phyloP scores from a whole-genome alignment of 2,797 vertebrate genomes.

The Psittacula echo region DNA sequence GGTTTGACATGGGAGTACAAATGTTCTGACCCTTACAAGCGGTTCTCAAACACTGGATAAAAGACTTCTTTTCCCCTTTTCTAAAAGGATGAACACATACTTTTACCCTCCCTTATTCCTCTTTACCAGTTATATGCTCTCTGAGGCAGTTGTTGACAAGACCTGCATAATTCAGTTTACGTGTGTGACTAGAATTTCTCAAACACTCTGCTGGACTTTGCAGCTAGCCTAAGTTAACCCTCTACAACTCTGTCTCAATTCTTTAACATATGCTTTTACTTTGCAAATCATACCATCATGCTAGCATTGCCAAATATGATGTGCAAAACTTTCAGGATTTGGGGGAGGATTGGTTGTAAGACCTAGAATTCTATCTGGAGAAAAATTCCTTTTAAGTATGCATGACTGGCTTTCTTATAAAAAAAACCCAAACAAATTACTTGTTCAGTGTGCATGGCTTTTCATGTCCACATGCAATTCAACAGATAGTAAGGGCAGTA shows the following conservation, averaged over 20 bases:
- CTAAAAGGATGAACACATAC: constrained; percentile 69
- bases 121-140: constrained; percentile 50
- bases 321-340: not conserved
- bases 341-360: not conserved
- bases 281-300: not conserved
- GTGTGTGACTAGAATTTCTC: constrained; percentile 57
- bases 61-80: constrained; percentile 63
- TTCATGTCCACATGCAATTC: not conserved
- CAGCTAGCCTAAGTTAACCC: not conserved
- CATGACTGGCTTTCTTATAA: not conserved
- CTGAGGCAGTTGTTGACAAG: constrained; percentile 69
- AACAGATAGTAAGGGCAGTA: not conserved
- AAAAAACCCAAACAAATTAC: not conserved
- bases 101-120: constrained; percentile 64
- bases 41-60: constrained; percentile 57
- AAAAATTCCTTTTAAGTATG: not conserved
- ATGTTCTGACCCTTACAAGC: constrained; percentile 75
- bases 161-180: constrained; percentile 73
- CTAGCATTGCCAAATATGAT: not conserved
- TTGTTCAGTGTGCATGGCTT: not conserved
- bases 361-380: not conserved
- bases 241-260: not conserved
- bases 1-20: constrained; percentile 68
- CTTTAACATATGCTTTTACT: not conserved
- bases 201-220: constrained; percentile 11